Conservation (phyloP, 2,888 invertebrate species). For the Drosophila pegasa region DNA sequence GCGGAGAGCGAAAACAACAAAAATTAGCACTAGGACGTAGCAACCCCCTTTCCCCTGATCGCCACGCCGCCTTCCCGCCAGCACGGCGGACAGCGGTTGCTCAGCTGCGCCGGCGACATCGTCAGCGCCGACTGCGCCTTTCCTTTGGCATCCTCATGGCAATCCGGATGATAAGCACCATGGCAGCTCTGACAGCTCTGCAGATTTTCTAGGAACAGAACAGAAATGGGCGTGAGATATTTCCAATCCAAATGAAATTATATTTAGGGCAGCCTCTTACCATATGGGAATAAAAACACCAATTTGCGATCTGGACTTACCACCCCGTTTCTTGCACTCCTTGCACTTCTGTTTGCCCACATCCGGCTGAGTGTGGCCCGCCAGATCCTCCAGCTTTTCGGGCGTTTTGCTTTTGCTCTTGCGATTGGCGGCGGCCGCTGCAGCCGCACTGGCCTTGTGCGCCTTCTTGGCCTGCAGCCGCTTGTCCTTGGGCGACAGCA, state of each 20-base stretch:
- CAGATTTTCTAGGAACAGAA: constrained; percentile 35
- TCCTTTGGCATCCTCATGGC: constrained; percentile 48
- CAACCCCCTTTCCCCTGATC: constrained; percentile 16
- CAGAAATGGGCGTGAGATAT: too few species aligned
- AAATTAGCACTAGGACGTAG: constrained; percentile 40
- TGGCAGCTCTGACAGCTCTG: constrained; percentile 47
- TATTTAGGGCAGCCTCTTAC: too few species aligned
- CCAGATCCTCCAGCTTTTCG: constrained; percentile 34
- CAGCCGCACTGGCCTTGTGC: constrained; percentile 38
- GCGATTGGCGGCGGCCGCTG: constrained; percentile 26
- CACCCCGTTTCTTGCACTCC: constrained; percentile 77
- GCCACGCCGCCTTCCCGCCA: constrained; percentile 21
- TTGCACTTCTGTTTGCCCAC: constrained; percentile 69
- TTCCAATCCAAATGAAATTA: too few species aligned
- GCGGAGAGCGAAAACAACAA: constrained; percentile 25
- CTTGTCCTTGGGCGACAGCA: constrained; percentile 82
- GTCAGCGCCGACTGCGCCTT: constrained; percentile 12
- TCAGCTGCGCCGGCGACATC: constrained; percentile 5
- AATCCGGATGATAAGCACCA: constrained; percentile 48
- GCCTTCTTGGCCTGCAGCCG: constrained; percentile 74
- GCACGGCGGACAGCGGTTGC: constrained; percentile 51
- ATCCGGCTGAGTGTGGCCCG: constrained; percentile 16
- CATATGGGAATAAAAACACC: too few species aligned
- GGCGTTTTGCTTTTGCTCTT: constrained; percentile 61
- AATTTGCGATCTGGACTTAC: too few species aligned